A percentile compares a stretch with the other conserved stretches of the same genome.
Conservation (phyloP, 2,113 vertebrate species). For the Carassius carassius region DNA sequence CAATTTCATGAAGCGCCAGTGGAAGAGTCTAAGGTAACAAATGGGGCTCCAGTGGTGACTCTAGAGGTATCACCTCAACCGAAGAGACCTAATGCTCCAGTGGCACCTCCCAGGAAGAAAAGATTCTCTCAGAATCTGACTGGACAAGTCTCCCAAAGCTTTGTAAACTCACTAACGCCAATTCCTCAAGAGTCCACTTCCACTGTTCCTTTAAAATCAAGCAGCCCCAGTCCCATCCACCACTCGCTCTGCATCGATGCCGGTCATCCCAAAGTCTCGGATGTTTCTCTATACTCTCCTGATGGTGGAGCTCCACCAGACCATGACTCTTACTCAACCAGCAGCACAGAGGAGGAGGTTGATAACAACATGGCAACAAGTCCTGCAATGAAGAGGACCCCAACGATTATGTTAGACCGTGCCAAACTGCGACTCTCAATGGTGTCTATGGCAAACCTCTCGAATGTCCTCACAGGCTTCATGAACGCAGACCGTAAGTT, state of each 20-base stretch:
- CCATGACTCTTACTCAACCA: slow-evolving; percentile 88
- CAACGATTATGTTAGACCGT: slow-evolving; percentile 83
- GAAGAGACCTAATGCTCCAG: slow-evolving; percentile 68
- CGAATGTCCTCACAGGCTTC: slow-evolving; percentile 84
- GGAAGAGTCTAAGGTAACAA: slow-evolving; percentile 9
- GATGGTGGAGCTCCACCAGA: slow-evolving; percentile 73
- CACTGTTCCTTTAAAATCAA: slow-evolving; percentile 11
- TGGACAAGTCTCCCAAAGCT: slow-evolving; percentile 2
- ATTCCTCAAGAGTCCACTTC: slow-evolving; percentile 1
- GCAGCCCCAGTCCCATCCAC: not conserved
- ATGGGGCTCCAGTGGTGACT: slow-evolving; percentile 30
- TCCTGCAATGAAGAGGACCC: slow-evolving; percentile 75
- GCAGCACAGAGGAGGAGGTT: slow-evolving; percentile 90
- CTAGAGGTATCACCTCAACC: not conserved
- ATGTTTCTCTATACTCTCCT: slow-evolving; percentile 79
- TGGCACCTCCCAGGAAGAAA: slow-evolving; percentile 81
- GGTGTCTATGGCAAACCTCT: slow-evolving; percentile 81
- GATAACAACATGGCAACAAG: slow-evolving; percentile 63
- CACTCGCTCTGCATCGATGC: slow-evolving; percentile 44
- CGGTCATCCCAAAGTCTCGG: slow-evolving; percentile 62
- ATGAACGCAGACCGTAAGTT: slow-evolving; percentile 87
- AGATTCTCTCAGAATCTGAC: slow-evolving; percentile 57
- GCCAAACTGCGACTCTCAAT: slow-evolving; percentile 88
- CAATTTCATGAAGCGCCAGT: slow-evolving; percentile 36
- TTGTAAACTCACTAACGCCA: not conserved